Evolutionary conservation across 2,113 vertebrate species (phyloP).

Genomic region (Axis porcinus): DNA sequence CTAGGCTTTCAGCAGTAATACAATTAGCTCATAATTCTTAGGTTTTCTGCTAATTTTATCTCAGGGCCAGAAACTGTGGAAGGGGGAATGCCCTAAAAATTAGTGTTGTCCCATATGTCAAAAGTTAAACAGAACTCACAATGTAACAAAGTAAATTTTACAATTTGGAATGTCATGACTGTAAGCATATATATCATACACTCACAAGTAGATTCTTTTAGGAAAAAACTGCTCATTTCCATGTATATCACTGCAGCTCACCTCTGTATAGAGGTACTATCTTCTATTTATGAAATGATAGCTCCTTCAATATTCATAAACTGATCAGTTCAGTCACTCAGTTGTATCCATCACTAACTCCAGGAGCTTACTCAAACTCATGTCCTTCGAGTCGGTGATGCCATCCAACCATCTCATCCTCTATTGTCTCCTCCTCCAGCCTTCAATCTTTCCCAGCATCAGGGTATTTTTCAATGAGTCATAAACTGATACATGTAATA

Average conservation of each 20-base stretch:
- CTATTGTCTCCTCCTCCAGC: background rate
- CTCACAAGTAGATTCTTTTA: background rate
- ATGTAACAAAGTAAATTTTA: background rate
- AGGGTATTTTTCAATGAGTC: background rate
- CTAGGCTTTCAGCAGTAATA: background rate
- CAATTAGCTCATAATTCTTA: background rate
- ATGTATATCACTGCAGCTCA: background rate
- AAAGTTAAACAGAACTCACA: background rate
- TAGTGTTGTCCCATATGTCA: background rate
- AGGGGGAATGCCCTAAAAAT: background rate
- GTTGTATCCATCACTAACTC: background rate
- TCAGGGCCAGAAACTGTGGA: background rate
- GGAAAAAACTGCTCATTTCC: background rate
- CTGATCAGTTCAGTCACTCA: background rate
- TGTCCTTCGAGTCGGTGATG: background rate
- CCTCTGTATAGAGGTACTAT: fast-evolving
- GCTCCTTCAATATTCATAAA: background rate
- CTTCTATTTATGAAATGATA: background rate
- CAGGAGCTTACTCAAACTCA: background rate
- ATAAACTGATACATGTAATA: background rate
- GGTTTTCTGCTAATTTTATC: background rate
- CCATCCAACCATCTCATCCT: background rate
- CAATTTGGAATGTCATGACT: background rate
- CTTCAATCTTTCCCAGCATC: background rate
- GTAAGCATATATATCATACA: background rate